Evolutionary conservation across 2,888 invertebrate species (phyloP).

Genomic region (Patella ulyssiponensis): DNA sequence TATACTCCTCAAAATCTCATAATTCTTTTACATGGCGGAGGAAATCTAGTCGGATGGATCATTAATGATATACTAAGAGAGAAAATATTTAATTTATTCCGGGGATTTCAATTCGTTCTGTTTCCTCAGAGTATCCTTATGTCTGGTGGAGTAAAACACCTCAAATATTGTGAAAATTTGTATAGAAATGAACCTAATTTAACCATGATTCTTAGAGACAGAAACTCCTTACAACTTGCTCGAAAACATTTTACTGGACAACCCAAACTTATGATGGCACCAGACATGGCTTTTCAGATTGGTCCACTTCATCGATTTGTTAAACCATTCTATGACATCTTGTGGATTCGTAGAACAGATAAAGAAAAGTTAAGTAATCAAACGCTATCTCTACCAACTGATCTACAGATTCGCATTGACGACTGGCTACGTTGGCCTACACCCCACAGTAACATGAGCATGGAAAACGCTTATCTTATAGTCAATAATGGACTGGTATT

Average conservation of each 20-base stretch:
- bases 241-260: slow-evolving; percentile 20
- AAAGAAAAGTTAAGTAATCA: slow-evolving; percentile 26
- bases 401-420: neutral
- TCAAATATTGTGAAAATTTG: neutral
- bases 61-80: neutral
- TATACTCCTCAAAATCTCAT: slow-evolving; percentile 28
- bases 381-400: slow-evolving; percentile 10
- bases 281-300: slow-evolving; percentile 43
- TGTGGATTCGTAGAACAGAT: slow-evolving; percentile 38
- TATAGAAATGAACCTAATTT: neutral
- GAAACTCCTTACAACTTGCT: slow-evolving; percentile 14
- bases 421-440: slow-evolving; percentile 27
- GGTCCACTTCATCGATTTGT: slow-evolving; percentile 31
- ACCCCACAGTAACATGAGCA: slow-evolving; percentile 14
- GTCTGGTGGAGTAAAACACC: neutral
- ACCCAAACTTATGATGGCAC: slow-evolving; percentile 27
- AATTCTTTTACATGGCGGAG: slow-evolving; percentile 44
- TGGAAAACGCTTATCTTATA: slow-evolving; percentile 31
- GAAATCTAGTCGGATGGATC: slow-evolving; percentile 26
- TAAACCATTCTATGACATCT: slow-evolving; percentile 36
- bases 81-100: neutral
- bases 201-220: slow-evolving; percentile 11
- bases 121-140: neutral
- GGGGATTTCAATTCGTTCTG: neutral
- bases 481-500: slow-evolving; percentile 30